Percentiles rank a stretch among this genome's conserved stretches.
Conservation (phyloP, 2,888 invertebrate genomes). For the Agrochola macilenta region DNA sequence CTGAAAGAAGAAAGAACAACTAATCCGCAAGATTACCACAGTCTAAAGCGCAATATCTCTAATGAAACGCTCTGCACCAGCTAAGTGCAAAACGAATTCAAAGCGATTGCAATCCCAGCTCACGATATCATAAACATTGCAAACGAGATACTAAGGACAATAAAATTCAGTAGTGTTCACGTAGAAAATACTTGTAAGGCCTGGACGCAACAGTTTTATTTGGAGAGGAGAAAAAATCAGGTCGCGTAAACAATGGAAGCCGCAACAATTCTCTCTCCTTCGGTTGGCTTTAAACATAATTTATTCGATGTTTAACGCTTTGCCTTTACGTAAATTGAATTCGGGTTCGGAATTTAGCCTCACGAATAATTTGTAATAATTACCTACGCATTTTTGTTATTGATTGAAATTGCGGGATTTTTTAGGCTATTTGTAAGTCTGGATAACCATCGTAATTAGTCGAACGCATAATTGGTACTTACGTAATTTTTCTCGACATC, state of each 20-base stretch:
- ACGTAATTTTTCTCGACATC: too few species aligned
- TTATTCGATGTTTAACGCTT: slow-evolving; percentile 64
- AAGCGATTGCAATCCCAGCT: slow-evolving; percentile 57
- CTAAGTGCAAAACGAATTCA: slow-evolving; percentile 63
- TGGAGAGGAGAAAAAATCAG: slow-evolving; percentile 59
- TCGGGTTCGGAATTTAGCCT: slow-evolving; percentile 30
- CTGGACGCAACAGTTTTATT: slow-evolving; percentile 70
- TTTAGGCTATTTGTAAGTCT: neutral
- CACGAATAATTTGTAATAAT: slow-evolving; percentile 37
- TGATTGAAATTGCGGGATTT: slow-evolving; percentile 19
- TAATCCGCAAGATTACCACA: slow-evolving; percentile 45
- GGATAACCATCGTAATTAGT: neutral
- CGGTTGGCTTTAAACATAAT: slow-evolving; percentile 58
- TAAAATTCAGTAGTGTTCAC: slow-evolving; percentile 64
- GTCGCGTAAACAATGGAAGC: slow-evolving; percentile 65
- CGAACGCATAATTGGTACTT: too few species aligned
- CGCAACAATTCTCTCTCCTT: slow-evolving; percentile 56
- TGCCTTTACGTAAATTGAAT: slow-evolving; percentile 57
- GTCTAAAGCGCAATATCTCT: slow-evolving; percentile 49
- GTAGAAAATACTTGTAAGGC: slow-evolving; percentile 57
- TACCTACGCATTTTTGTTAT: slow-evolving; percentile 28
- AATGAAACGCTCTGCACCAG: slow-evolving; percentile 53
- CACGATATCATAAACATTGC: slow-evolving; percentile 63
- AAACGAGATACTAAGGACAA: slow-evolving; percentile 66
- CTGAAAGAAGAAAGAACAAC: slow-evolving; percentile 31